phyloP scores from a whole-genome alignment of 2,797 vertebrate genomes.

The Stomatorhinus walkeri region DNA sequence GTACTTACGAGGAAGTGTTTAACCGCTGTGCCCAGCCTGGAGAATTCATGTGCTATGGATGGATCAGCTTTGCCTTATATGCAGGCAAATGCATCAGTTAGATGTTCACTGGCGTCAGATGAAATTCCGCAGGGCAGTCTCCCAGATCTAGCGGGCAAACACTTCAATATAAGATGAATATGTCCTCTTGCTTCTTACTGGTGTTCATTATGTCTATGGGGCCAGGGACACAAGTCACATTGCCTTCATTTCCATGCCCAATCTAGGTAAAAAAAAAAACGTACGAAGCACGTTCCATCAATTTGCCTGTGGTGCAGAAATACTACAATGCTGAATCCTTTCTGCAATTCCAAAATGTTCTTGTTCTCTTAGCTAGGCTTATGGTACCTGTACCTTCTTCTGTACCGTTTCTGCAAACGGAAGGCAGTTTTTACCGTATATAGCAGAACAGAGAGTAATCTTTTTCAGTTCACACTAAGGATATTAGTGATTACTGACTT shows the following conservation, averaged over 20 bases:
- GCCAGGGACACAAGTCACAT: neutral
- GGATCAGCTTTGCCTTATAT: neutral
- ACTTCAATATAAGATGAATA: neutral
- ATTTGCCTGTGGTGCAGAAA: neutral
- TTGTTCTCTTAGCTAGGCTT: neutral
- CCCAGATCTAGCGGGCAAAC: neutral
- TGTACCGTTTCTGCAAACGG: neutral
- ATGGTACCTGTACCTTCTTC: neutral
- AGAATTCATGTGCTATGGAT: neutral
- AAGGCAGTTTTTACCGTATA: neutral
- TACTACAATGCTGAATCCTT: neutral
- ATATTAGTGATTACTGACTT: slow-evolving; percentile 5
- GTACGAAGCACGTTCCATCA: neutral
- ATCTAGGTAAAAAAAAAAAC: neutral
- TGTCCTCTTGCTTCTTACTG: neutral
- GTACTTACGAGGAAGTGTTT: neutral
- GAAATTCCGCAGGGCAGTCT: neutral
- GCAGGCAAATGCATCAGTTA: neutral
- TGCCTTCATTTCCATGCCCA: neutral
- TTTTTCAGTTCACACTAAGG: neutral
- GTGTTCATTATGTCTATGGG: neutral
- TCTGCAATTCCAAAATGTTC: neutral
- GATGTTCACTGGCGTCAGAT: neutral
- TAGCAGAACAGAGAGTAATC: neutral
- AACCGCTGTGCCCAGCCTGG: neutral